A percentile compares a stretch with the other conserved stretches of the same genome.
phyloP scores from a whole-genome alignment of 1,140 invertebrate species.

The Drosophila subpulchrella region DNA sequence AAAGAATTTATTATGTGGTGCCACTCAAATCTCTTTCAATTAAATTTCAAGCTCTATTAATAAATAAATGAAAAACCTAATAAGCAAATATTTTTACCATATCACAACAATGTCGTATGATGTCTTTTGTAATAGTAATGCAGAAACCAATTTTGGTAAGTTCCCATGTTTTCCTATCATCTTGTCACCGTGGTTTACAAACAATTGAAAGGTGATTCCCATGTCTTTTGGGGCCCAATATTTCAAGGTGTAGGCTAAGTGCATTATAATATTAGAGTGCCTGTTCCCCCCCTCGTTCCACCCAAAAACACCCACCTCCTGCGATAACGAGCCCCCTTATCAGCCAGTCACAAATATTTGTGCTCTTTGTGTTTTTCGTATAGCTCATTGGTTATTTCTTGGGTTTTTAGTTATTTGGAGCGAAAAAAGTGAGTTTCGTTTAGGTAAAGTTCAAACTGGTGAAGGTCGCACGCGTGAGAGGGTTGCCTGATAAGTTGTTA shows the following conservation, averaged over 20 bases:
- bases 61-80: neutral
- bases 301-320: neutral
- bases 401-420: slow-evolving; percentile 6
- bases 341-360: slow-evolving; percentile 51
- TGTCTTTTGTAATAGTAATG: neutral
- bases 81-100: too few relatives aligned
- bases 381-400: slow-evolving; percentile 7
- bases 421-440: slow-evolving; percentile 25
- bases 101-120: neutral
- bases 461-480: slow-evolving; percentile 51
- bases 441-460: slow-evolving; percentile 44
- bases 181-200: neutral
- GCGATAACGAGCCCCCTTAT: slow-evolving; percentile 36
- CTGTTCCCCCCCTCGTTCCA: neutral
- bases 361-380: slow-evolving; percentile 8
- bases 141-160: neutral
- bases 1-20: neutral
- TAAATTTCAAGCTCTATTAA: too few relatives aligned
- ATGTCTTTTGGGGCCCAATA: neutral
- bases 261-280: slow-evolving; percentile 55
- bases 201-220: neutral
- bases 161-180: neutral
- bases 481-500: slow-evolving; percentile 29
- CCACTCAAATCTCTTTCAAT: too few relatives aligned
- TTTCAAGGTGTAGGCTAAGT: slow-evolving; percentile 56